Conservation (phyloP, 2,888 invertebrate species). For the Cynaeus angustus region DNA sequence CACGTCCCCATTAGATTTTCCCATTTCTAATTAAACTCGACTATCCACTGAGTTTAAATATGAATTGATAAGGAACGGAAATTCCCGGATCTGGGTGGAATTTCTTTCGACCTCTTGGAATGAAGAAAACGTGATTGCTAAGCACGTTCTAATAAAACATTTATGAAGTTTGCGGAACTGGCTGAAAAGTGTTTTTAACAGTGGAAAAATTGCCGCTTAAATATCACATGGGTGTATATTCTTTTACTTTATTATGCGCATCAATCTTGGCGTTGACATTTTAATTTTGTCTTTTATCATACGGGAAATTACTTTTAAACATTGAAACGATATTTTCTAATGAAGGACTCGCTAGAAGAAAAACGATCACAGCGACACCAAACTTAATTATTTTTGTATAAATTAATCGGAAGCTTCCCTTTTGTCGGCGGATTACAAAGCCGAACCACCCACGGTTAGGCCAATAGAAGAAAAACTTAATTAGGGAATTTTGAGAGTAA, state of each 20-base stretch:
- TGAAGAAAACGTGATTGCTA: slow-evolving; percentile 36
- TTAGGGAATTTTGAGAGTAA: too few relatives aligned
- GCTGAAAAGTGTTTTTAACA: slow-evolving; percentile 34
- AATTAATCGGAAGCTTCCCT: slow-evolving; percentile 28
- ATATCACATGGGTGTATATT: slow-evolving; percentile 40
- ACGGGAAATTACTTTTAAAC: slow-evolving; percentile 41
- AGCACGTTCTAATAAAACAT: slow-evolving; percentile 36
- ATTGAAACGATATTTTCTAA: slow-evolving; percentile 37
- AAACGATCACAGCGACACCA: slow-evolving; percentile 29
- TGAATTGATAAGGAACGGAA: slow-evolving; percentile 40
- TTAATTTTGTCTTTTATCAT: slow-evolving; percentile 40
- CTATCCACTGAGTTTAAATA: slow-evolving; percentile 35
- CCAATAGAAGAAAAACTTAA: slow-evolving; percentile 24
- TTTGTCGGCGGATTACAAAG: slow-evolving; percentile 28
- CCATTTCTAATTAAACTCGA: slow-evolving; percentile 41
- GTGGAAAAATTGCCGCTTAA: slow-evolving; percentile 40
- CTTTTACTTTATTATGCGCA: slow-evolving; percentile 40
- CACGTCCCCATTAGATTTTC: slow-evolving; percentile 27
- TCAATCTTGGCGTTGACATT: slow-evolving; percentile 36
- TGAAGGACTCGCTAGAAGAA: slow-evolving; percentile 25
- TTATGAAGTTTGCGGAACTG: slow-evolving; percentile 37
- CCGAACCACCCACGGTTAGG: slow-evolving; percentile 7
- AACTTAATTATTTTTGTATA: slow-evolving; percentile 28
- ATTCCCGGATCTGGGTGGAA: slow-evolving; percentile 18
- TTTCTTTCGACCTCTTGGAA: slow-evolving; percentile 18